Evolutionary conservation across 2,113 vertebrate genomes (phyloP).

Genomic region (mouse (Mus musculus)): GRCm39 chr3:110694501-110695000

Average conservation of each 20-base stretch:
- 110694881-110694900: not conserved
- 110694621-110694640: not conserved
- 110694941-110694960: not conserved
- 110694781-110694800: not conserved
- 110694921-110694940: not conserved
- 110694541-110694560: not conserved
- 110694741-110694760: not conserved
- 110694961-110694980: not conserved
- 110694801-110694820: not conserved
- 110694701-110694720: not conserved
- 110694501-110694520: not conserved
- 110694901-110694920: conserved; percentile 8
- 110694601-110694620: not conserved
- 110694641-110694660: not conserved
- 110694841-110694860: not conserved
- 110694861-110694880: not conserved
- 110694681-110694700: not conserved
- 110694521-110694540: not conserved
- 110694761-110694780: not conserved
- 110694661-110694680: not conserved
- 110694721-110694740: not conserved
- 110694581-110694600: not conserved
- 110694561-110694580: not conserved
- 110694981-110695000: not conserved
- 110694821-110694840: not conserved